Evolutionary conservation across 2,797 vertebrate species (phyloP), one percentile per base, ranked within the genome.

Genomic region (Eptatretus atami): DNA sequence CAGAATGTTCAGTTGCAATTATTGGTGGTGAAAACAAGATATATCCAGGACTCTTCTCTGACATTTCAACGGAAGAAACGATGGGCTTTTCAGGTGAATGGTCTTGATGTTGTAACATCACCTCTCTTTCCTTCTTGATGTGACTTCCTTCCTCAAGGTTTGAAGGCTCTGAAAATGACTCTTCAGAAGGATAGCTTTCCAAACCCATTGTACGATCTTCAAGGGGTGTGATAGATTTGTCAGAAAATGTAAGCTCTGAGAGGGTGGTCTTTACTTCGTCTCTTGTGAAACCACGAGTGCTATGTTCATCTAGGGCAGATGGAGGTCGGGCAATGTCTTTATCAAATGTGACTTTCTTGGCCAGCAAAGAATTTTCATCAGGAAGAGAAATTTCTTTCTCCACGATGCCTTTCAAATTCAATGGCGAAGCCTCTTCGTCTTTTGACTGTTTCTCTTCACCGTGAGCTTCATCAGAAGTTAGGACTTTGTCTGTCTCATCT

Each of bases 151-250:
- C n/a, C 57, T 61, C 57, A 25, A 61, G 57, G 57, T 61, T 61
- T n/a, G 15, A 61, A 10, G 57, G 57, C 57, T 61, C 57, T n/a
- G 57, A 61, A n/a, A 61, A n/a, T 24, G 57, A 61, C 57, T 61
- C 57, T 61, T 61, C 57, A 25, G 57, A 61, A n/a, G 57, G 57
- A n/a, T 61, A n/a, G 57, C 57, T n/a, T 24, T 61, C 57, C n/a
- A 61, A 25, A 25, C 57, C 57, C 57, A 61, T 61, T 10, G 10
- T 10, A n/a, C 15, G 57, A 12, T 61, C 57, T 9, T 61, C 57
- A n/a, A 61, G 57, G 9, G 57, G 57, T n/a, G 57, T 61, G 57
- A 61, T 61, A 12, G 57, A 61, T 24, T 61, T 61, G 12, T 61
- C 57, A 25, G 57, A 61, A 25, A 61, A 61, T 12, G 57, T 61